Evolutionary conservation across 1,140 invertebrate species (phyloP).

Genomic region (Euwallacea similis): DNA sequence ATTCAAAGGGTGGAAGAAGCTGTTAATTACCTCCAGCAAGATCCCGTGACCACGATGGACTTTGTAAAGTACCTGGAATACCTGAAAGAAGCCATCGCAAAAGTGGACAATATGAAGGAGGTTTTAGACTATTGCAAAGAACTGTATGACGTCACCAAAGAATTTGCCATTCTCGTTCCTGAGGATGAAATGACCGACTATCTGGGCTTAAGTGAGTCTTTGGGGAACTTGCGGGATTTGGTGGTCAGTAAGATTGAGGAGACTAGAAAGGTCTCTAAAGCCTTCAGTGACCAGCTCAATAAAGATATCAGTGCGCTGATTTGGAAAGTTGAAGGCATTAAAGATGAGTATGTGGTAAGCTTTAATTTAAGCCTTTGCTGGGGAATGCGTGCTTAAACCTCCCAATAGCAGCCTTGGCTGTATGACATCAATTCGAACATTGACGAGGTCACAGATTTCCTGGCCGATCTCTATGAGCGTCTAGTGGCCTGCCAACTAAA

Average conservation of each 20-base stretch:
- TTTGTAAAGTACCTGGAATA: conserved; percentile 71
- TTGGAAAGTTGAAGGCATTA: conserved; percentile 66
- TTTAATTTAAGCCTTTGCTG: not conserved
- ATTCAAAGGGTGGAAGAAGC: conserved; percentile 63
- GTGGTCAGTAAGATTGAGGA: conserved; percentile 61
- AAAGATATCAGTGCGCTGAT: conserved; percentile 67
- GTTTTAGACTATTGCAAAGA: conserved; percentile 71
- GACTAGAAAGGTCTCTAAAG: conserved; percentile 57
- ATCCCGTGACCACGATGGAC: conserved; percentile 65
- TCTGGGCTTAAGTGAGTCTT: conserved; percentile 53
- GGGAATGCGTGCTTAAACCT: not conserved
- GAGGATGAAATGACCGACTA: conserved; percentile 49
- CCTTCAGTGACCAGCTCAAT: conserved; percentile 63
- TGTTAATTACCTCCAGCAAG: conserved; percentile 62
- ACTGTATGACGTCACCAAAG: conserved; percentile 71
- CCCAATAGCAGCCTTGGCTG: conserved; percentile 68
- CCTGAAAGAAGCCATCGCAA: conserved; percentile 63
- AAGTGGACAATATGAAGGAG: conserved; percentile 65
- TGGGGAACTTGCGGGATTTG: conserved; percentile 56
- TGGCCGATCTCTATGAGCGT: conserved; percentile 64
- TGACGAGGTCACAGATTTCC: conserved; percentile 61
- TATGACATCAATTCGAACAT: conserved; percentile 70
- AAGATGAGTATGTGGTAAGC: conserved; percentile 63
- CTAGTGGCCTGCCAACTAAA: conserved; percentile 63
- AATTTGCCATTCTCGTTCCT: conserved; percentile 63